Conservation (phyloP, 2,888 invertebrate genomes). For the Amitus sp. region DNA sequence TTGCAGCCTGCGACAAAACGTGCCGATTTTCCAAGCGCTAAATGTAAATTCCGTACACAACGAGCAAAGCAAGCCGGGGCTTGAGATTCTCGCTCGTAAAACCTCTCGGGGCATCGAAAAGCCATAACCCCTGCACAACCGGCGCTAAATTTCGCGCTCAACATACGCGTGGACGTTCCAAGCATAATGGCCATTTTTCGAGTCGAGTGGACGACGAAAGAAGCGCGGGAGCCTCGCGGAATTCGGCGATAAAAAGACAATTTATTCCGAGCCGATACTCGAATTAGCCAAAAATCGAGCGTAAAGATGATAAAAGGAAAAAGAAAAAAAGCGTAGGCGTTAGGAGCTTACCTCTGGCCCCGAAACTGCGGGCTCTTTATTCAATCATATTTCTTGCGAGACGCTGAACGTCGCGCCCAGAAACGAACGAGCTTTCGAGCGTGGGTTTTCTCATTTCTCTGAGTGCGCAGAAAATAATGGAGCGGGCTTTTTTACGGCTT, state of each 20-base stretch:
- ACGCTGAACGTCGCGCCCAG: background rate
- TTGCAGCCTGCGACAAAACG: background rate
- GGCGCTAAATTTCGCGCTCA: constrained; percentile 21
- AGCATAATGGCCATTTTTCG: constrained; percentile 9
- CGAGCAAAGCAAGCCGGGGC: background rate
- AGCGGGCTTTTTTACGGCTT: background rate
- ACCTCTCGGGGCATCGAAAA: constrained; percentile 34
- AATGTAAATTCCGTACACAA: constrained; percentile 12
- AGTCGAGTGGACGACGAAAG: constrained; percentile 9
- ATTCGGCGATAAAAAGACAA: constrained; percentile 20
- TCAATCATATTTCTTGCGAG: constrained; percentile 5
- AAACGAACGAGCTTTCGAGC: constrained; percentile 1
- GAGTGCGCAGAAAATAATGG: background rate
- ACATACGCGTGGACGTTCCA: constrained; percentile 8
- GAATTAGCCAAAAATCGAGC: constrained; percentile 46
- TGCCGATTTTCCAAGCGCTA: constrained; percentile 7
- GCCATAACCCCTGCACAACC: constrained; percentile 25
- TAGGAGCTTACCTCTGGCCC: background rate
- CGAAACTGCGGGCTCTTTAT: constrained; percentile 3
- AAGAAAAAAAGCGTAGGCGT: constrained; percentile 1
- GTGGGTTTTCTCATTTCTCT: background rate
- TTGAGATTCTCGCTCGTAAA: constrained; percentile 18
- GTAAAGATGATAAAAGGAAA: constrained; percentile 3
- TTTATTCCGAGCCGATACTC: constrained; percentile 25
- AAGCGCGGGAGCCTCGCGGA: constrained; percentile 8